A percentile compares a stretch with the other conserved stretches of the same genome.
These are phyloP conservation scores for Dicranocentrus wangi DNA, from an alignment of 2,888 invertebrate species.

Conservation along the genomic window DNA sequence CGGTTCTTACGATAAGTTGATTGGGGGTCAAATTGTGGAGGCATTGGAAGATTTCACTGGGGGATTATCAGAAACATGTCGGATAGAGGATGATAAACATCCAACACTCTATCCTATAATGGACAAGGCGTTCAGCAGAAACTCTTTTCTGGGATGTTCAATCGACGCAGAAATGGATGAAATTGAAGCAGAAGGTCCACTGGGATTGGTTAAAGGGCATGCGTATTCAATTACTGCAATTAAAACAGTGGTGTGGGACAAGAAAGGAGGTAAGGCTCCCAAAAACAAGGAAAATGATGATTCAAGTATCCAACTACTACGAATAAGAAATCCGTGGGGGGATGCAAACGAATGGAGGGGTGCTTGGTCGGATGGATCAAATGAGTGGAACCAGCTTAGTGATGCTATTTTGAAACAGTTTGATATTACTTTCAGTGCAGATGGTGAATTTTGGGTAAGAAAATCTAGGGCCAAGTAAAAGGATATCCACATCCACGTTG, in stretches of 20 bases:
- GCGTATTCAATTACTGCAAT: constrained; percentile 83
- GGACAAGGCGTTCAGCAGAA: constrained; percentile 76
- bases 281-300: constrained; percentile 1
- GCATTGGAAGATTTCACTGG: constrained; percentile 80
- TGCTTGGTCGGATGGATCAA: constrained; percentile 83
- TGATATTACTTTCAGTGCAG: constrained; percentile 76
- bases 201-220: constrained; percentile 82
- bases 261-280: neutral
- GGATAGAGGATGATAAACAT: constrained; percentile 77
- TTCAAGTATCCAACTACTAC: constrained; percentile 75
- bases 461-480: too few relatives aligned
- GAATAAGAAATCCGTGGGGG: constrained; percentile 84
- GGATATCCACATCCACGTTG: too few relatives aligned
- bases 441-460: constrained; percentile 77
- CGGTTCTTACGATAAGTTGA: constrained; percentile 79
- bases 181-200: constrained; percentile 67
- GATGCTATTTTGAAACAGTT: constrained; percentile 76
- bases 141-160: constrained; percentile 79
- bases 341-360: constrained; percentile 83
- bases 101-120: constrained; percentile 76
- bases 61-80: constrained; percentile 77
- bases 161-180: constrained; percentile 75
- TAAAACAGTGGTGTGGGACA: constrained; percentile 74
- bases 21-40: constrained; percentile 79
- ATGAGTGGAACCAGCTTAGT: constrained; percentile 76